phyloP scores from a whole-genome alignment of 2,888 invertebrate genomes.

The Coleophora flavipennella region DNA sequence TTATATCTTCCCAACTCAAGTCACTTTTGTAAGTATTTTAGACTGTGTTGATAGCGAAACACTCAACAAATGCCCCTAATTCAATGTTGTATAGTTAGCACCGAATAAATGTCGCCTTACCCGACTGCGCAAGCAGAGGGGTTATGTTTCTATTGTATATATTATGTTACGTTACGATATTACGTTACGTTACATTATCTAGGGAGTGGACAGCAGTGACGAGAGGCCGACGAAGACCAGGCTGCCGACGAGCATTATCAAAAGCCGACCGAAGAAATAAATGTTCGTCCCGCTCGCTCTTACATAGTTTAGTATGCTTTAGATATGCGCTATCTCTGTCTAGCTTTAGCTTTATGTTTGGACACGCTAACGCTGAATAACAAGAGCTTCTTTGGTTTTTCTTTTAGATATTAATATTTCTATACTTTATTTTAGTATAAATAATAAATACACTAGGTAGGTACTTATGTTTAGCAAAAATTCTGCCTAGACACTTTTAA shows the following conservation, averaged over 20 bases:
- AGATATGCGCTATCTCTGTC: conserved; percentile 6
- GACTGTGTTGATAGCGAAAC: no score
- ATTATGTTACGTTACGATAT: conserved; percentile 27
- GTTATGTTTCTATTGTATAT: conserved; percentile 1
- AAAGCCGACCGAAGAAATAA: conserved; percentile 66
- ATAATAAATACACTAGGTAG: no score
- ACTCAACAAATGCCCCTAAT: no score
- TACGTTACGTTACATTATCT: conserved; percentile 26
- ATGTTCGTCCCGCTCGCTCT: conserved; percentile 47
- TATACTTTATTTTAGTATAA: neutral
- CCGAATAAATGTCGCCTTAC: neutral
- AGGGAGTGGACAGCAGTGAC: conserved; percentile 64
- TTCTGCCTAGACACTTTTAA: no score
- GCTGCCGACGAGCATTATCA: conserved; percentile 57
- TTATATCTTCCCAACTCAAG: no score
- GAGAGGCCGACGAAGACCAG: conserved; percentile 50
- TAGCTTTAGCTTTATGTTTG: conserved; percentile 10
- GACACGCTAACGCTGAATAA: neutral
- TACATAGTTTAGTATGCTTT: conserved; percentile 4
- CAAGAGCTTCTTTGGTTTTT: neutral
- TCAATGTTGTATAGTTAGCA: no score
- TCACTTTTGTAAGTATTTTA: no score
- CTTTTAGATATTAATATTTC: conserved; percentile 2
- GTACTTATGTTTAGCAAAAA: no score
- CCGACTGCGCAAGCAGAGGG: neutral